These are phyloP conservation scores for Drosophila varians DNA, from an alignment of 1,140 invertebrate species.

Conservation along the genomic window DNA sequence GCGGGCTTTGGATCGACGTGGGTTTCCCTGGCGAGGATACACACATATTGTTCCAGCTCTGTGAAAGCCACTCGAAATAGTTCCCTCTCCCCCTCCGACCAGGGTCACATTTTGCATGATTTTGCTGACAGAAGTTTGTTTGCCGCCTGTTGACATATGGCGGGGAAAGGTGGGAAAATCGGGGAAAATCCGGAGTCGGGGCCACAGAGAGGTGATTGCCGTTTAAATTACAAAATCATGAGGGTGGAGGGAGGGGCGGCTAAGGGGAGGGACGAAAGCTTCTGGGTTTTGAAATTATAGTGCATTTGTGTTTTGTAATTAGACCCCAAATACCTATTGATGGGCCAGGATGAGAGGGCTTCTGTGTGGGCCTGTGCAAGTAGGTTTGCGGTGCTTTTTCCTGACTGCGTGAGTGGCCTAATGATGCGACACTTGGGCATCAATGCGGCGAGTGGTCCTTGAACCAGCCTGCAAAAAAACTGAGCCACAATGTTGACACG, in stretches of 20 bases:
- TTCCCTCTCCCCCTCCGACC: neutral
- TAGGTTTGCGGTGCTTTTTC: slow-evolving; percentile 13
- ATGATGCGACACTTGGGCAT: slow-evolving; percentile 45
- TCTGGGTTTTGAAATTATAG: slow-evolving; percentile 66
- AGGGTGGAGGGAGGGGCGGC: slow-evolving; percentile 27
- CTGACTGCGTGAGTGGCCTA: slow-evolving; percentile 16
- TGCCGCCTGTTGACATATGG: slow-evolving; percentile 41
- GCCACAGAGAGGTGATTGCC: slow-evolving; percentile 50
- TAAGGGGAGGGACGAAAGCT: neutral
- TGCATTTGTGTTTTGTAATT: slow-evolving; percentile 77
- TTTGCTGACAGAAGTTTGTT: slow-evolving; percentile 72
- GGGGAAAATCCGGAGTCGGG: neutral
- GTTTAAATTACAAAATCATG: slow-evolving; percentile 76
- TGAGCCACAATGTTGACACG: slow-evolving; percentile 49
- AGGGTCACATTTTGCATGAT: slow-evolving; percentile 71
- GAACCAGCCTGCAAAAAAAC: slow-evolving; percentile 6
- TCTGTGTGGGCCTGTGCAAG: slow-evolving; percentile 3
- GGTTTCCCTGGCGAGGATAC: slow-evolving; percentile 2
- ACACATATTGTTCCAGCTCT: slow-evolving; percentile 38
- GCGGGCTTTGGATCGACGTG: neutral
- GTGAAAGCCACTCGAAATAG: slow-evolving; percentile 32
- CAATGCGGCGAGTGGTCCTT: slow-evolving; percentile 11
- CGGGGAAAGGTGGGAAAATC: slow-evolving; percentile 1
- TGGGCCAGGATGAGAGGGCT: slow-evolving; percentile 13
- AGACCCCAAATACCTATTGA: slow-evolving; percentile 67